Base-by-base conservation (phyloP, 2,113 vertebrate genomes). In the Mormoops blainvillei region DNA sequence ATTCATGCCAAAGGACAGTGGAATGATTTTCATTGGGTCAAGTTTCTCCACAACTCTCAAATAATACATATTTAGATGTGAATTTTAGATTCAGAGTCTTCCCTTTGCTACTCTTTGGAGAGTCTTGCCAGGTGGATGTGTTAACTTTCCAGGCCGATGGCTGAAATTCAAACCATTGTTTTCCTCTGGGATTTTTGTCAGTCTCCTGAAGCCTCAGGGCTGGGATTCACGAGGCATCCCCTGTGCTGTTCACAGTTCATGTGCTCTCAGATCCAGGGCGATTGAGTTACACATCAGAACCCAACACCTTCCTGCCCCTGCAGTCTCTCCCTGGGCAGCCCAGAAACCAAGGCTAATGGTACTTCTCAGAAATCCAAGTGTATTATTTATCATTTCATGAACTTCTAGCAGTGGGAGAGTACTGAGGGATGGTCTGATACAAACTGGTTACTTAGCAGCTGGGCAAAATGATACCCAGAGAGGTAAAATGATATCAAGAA, bases 91-190 rank as follows among this genome's bases (percentile, higher is more conserved):
- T 93, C 80, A 58, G 65, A 94, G 52, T 82, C 28, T 92, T 97
- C 77, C 83, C 45, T 87, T 82, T 77, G 61, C 89, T 94, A 80
- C 14, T 28, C 71, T 88, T 97, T 98, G 38, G 78, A 93, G 86
- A 97, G 16, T 70, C 80, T 91, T 96, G 97, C 96, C 96, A 97
- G 88, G 83, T 96, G 70, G 36, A 97, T 94, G 91, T 93, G 94
- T 96, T 94, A 96, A 86, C 52, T 88, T 94, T 93, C 91, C 65
- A 91, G 80, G 78, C 86, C 73, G 87, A 45, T 67, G 67, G 73
- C 90, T 97, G 97, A 97, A 97, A 97, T 89, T 54, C 5, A 83
- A 98, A 78, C 80, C 93, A 88, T 68, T 96, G 85, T 86, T 98
- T 97, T 96, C 88, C 74, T 97, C 93, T 91, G 50, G 61, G 63